phyloP scores from a whole-genome alignment of 2,888 invertebrate genomes.

The Lypha dubia region DNA sequence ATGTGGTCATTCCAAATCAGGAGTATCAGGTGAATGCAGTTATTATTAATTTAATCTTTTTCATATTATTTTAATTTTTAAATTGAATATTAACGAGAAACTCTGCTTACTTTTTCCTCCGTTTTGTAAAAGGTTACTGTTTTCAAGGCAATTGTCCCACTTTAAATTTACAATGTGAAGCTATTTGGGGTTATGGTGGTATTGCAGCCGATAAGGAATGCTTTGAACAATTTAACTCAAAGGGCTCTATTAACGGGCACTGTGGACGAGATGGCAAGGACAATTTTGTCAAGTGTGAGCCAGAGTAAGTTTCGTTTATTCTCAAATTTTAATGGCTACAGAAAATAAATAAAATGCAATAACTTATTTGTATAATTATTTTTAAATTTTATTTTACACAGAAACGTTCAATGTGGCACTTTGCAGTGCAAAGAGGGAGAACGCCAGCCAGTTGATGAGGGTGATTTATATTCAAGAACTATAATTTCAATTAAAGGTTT shows the following conservation, averaged over 20 bases:
- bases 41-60: slow-evolving; percentile 11
- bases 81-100: background rate
- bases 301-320: slow-evolving; percentile 87
- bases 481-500: slow-evolving; percentile 94
- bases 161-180: slow-evolving; percentile 93
- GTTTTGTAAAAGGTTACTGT: slow-evolving; percentile 88
- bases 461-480: slow-evolving; percentile 93
- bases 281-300: slow-evolving; percentile 93
- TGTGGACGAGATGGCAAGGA: slow-evolving; percentile 92
- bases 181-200: slow-evolving; percentile 96
- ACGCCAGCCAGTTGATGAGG: slow-evolving; percentile 91
- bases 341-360: background rate
- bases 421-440: slow-evolving; percentile 96
- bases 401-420: slow-evolving; percentile 96
- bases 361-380: no score
- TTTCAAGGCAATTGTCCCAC: slow-evolving; percentile 97
- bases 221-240: slow-evolving; percentile 97
- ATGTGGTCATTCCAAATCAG: slow-evolving; percentile 86
- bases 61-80: background rate
- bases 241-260: slow-evolving; percentile 97
- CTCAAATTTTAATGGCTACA: no score
- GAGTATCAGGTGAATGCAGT: slow-evolving; percentile 79
- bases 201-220: slow-evolving; percentile 93
- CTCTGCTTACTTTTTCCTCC: background rate
- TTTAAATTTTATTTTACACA: slow-evolving; percentile 81